Conservation (phyloP, 2,113 vertebrate genomes). For the Gadus chalcogrammus region DNA sequence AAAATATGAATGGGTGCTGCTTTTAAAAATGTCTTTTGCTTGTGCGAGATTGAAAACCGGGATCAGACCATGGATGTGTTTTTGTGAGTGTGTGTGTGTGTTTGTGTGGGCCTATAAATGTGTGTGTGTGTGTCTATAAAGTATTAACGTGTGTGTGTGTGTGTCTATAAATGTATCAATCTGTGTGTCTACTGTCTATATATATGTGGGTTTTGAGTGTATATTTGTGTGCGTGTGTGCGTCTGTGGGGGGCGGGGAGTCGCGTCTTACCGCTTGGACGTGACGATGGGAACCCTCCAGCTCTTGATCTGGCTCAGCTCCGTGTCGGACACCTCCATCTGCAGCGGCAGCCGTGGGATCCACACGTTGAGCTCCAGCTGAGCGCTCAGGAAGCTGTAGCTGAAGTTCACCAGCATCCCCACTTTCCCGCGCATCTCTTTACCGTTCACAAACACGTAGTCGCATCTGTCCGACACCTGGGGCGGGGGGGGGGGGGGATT, state of each 20-base stretch:
- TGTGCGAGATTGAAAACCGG: background rate
- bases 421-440: slow-evolving; percentile 89
- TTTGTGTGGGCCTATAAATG: too few relatives aligned
- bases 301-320: slow-evolving; percentile 94
- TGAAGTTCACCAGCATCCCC: slow-evolving; percentile 83
- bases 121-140: background rate
- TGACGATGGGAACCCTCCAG: slow-evolving; percentile 86
- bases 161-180: too few relatives aligned
- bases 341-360: slow-evolving; percentile 87
- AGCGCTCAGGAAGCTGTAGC: slow-evolving; percentile 87
- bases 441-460: slow-evolving; percentile 92
- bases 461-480: slow-evolving; percentile 91
- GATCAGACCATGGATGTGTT: background rate
- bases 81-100: background rate
- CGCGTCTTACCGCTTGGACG: slow-evolving; percentile 80
- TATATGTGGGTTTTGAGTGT: too few relatives aligned
- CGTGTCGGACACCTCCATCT: slow-evolving; percentile 89
- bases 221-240: too few relatives aligned
- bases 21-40: slow-evolving; percentile 13
- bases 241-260: too few relatives aligned
- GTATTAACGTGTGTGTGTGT: slow-evolving; percentile 15
- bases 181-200: too few relatives aligned
- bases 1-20: background rate
- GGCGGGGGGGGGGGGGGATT: background rate
- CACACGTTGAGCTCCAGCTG: slow-evolving; percentile 87